Evolutionary conservation across 2,888 invertebrate species (phyloP).

Genomic region (Protophormia terraenovae): DNA sequence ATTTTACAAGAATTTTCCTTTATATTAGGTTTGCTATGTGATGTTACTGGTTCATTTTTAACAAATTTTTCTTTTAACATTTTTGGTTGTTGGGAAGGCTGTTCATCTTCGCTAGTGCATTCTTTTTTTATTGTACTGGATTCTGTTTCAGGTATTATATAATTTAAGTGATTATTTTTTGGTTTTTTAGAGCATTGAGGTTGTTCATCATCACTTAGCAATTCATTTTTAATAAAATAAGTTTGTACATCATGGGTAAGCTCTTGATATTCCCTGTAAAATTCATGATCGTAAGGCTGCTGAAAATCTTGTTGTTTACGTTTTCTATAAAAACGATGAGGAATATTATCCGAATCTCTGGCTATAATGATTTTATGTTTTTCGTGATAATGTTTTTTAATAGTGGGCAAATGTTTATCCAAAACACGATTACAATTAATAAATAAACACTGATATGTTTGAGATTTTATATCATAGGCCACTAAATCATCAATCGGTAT

Average conservation of each 20-base stretch:
- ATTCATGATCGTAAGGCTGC: not conserved
- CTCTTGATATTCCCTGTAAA: not conserved
- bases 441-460: not conserved
- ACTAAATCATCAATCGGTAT: not conserved
- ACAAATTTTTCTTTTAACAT: not conserved
- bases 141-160: not conserved
- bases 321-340: not conserved
- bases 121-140: not conserved
- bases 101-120: not conserved
- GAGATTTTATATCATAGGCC: not conserved
- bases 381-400: slow-evolving; percentile 12
- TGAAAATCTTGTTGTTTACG: slow-evolving; percentile 10
- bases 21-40: not conserved
- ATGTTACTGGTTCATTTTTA: not conserved
- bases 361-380: slow-evolving; percentile 14
- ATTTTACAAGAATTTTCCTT: not conserved
- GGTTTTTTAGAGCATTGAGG: not conserved
- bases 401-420: not conserved
- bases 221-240: not conserved
- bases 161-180: not conserved
- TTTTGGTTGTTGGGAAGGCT: not conserved
- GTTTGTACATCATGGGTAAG: too few species aligned
- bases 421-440: not conserved
- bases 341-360: slow-evolving; percentile 7
- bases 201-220: not conserved